Evolutionary conservation across 2,888 invertebrate genomes (phyloP).

Genomic region (Drosophila kokeensis): DNA sequence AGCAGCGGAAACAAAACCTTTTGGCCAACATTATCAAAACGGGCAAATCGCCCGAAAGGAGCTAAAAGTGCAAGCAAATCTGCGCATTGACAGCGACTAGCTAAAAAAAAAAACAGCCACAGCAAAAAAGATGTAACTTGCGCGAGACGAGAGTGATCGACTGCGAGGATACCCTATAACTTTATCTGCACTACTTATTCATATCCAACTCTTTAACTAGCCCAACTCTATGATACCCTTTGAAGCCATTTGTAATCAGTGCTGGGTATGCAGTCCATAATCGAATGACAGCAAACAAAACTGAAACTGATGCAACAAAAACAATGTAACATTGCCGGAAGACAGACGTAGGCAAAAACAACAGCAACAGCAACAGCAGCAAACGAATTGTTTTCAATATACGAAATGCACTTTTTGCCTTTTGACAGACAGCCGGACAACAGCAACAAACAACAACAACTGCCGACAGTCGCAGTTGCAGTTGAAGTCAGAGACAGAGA

Average conservation of each 20-base stretch:
- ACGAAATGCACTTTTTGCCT: conserved; percentile 63
- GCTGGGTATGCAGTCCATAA: conserved; percentile 27
- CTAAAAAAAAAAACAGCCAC: conserved; percentile 1
- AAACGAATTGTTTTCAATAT: conserved; percentile 75
- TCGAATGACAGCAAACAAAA: conserved; percentile 49
- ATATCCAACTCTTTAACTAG: background rate
- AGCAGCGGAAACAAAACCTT: conserved; percentile 51
- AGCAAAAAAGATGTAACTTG: background rate
- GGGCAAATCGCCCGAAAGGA: conserved; percentile 6
- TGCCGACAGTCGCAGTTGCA: conserved; percentile 28
- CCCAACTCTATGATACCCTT: background rate
- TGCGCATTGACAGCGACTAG: conserved; percentile 28
- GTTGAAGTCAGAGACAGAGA: conserved; percentile 2
- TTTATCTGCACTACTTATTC: too few relatives aligned
- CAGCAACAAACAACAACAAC: conserved; percentile 9
- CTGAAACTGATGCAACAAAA: conserved; percentile 75
- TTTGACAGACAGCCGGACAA: conserved; percentile 70
- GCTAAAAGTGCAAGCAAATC: conserved; percentile 25
- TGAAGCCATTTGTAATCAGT: background rate
- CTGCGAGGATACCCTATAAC: conserved; percentile 2
- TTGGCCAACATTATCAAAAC: conserved; percentile 34
- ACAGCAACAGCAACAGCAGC: background rate
- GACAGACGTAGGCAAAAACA: conserved; percentile 54
- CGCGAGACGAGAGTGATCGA: background rate
- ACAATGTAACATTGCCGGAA: conserved; percentile 78